Evolutionary conservation across 1,140 invertebrate species (phyloP).

Genomic region (Aphelinus atriplicis): DNA sequence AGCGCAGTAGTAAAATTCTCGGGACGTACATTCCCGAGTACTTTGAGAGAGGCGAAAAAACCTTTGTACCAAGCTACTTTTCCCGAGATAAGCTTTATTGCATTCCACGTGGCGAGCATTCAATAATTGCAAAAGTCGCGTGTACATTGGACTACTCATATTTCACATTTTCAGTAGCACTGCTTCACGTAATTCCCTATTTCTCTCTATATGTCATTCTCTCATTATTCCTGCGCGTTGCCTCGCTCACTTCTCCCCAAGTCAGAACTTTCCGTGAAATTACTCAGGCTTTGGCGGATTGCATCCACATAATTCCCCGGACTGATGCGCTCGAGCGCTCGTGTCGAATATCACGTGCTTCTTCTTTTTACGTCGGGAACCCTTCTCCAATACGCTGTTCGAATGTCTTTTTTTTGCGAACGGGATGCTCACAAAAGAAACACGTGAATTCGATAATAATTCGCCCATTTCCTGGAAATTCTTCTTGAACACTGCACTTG

Average conservation of each 20-base stretch:
- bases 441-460: slow-evolving; percentile 29
- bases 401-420: slow-evolving; percentile 11
- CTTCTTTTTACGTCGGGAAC: not conserved
- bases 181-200: slow-evolving; percentile 15
- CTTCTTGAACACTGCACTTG: not conserved
- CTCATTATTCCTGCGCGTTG: slow-evolving; percentile 18
- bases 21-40: slow-evolving; percentile 15
- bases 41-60: slow-evolving; percentile 5
- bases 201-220: slow-evolving; percentile 17
- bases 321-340: slow-evolving; percentile 17
- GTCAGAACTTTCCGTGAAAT: slow-evolving; percentile 28
- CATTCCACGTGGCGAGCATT: slow-evolving; percentile 24
- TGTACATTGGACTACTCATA: slow-evolving; percentile 17
- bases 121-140: slow-evolving; percentile 37
- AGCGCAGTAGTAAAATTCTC: slow-evolving; percentile 25
- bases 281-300: slow-evolving; percentile 12
- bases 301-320: slow-evolving; percentile 10
- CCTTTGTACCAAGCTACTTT: slow-evolving; percentile 27
- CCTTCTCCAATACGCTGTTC: not conserved
- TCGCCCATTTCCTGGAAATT: slow-evolving; percentile 24
- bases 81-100: slow-evolving; percentile 34
- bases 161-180: not conserved
- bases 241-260: not conserved
- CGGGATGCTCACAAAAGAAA: not conserved
- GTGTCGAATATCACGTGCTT: slow-evolving; percentile 34